Evolutionary conservation across 53 echinoderm and acorn worm species (phyloP).

Genomic region (Patiria pectinifera): DNA sequence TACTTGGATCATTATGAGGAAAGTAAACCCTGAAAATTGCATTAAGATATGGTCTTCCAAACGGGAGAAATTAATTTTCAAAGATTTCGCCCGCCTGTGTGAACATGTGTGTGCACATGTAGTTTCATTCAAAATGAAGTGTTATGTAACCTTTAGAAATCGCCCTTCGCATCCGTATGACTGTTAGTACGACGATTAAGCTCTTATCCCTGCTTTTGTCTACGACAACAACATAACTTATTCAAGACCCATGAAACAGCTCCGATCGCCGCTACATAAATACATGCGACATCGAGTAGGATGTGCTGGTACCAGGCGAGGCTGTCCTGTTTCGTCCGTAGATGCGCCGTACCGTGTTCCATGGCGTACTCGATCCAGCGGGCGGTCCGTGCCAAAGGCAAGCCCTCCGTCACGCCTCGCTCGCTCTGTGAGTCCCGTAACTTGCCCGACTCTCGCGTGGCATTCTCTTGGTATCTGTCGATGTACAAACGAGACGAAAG

Average conservation of each 20-base stretch:
- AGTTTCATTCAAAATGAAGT: too few species aligned
- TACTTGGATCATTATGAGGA: too few species aligned
- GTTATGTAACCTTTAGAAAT: too few species aligned
- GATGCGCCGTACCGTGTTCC: constrained; percentile 38
- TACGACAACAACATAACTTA: not conserved
- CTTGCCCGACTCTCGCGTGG: constrained; percentile 6
- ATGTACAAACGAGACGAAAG: not conserved
- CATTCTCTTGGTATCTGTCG: constrained; percentile 32
- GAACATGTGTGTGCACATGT: too few species aligned
- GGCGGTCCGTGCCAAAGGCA: constrained; percentile 22
- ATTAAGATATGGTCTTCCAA: too few species aligned
- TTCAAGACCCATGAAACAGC: not conserved
- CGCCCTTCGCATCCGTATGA: too few species aligned
- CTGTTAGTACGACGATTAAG: too few species aligned
- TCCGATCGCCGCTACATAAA: not conserved
- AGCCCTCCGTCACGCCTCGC: not conserved
- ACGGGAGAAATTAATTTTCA: too few species aligned
- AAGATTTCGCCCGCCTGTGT: too few species aligned
- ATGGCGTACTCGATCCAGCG: constrained; percentile 58
- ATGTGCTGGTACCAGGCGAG: constrained; percentile 41
- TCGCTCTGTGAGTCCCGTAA: not conserved
- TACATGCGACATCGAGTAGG: constrained; percentile 10
- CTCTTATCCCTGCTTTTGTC: not conserved
- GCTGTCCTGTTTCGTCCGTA: not conserved
- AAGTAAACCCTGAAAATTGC: too few species aligned